Base-by-base conservation (phyloP, 2,113 vertebrate genomes). In the Gasterosteus nipponicus region DNA sequence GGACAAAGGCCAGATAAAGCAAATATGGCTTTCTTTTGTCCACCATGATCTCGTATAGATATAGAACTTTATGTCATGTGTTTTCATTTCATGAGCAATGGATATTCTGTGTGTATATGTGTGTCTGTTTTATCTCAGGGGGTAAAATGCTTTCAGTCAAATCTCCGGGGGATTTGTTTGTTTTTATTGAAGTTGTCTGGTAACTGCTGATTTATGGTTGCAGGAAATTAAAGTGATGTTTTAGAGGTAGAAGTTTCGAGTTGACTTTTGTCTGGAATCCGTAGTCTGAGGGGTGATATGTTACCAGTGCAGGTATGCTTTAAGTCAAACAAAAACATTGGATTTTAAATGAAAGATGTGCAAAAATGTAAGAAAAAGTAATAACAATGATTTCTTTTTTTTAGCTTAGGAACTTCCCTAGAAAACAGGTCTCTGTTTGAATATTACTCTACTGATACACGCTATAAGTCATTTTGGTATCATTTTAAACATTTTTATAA, bases 171-270 rank as follows among this genome's bases (percentile, higher is more conserved):
- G 75, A 72, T 80, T 86, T 85, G 67, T 76, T 84, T 51, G 38
- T 47, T 80, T 80, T 87, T 86, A 89, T 90, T 87, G 75, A 77
- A 84, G 72, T 75, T 69, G 72, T 88, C 86, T 91, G 77, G 60
- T 68, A 56, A 65, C 73, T 49, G 53, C 53, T 77, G 73, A 51
- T 70, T 79, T 78, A 66, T 67, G 53, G 72, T 75, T 3, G 16
- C 89, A 93, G 93, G 89, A 93, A 93, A 92, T 93, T 41, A 82
- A 91, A 87, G 57, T n/a, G 26, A 38, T 70, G 19, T 78, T 70
- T 7, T 66, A 49, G 42, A 82, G 72, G 85, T 79, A 78, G 66
- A 51, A 35, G 60, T 69, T 73, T 62, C 82, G 7, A 67, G 65
- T 69, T 69, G 60, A 33, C 56, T 58, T 54, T 57, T 39, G 39